Conservation (phyloP, 2,113 vertebrate genomes). For the Larimichthys polyactis region DNA sequence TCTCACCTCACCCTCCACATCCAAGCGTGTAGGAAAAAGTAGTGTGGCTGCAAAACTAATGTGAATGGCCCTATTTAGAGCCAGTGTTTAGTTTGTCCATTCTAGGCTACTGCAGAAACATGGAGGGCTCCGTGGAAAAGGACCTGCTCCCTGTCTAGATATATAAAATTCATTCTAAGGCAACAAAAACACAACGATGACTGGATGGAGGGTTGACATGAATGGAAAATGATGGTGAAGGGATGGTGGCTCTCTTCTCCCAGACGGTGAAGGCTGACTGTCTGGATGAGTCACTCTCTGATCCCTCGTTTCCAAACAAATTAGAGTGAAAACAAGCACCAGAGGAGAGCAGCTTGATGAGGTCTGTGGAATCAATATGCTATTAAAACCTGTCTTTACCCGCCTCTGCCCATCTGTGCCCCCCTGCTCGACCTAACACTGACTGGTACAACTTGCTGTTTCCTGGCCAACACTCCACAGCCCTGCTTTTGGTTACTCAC, state of each 20-base stretch:
- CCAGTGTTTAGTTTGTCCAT: no score
- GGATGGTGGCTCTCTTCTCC: constrained; percentile 10
- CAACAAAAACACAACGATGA: background rate
- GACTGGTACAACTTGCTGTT: constrained; percentile 11
- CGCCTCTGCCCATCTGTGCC: constrained; percentile 34
- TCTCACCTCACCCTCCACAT: no score
- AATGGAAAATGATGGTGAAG: constrained; percentile 29
- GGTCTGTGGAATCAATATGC: constrained; percentile 68
- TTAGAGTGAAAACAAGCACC: constrained; percentile 53
- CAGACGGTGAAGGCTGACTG: constrained; percentile 33
- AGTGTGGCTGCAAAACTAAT: no score
- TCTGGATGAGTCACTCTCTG: constrained; percentile 57
- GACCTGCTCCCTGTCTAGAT: no score
- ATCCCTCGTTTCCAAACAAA: constrained; percentile 59
- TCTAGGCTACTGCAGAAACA: no score
- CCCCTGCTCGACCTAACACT: constrained; percentile 11
- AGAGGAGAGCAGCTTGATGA: constrained; percentile 60
- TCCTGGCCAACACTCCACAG: background rate
- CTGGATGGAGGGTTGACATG: constrained; percentile 7
- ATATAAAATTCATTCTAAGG: no score
- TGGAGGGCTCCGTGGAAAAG: no score
- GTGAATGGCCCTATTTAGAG: no score
- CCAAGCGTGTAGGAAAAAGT: no score
- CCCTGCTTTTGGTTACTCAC: constrained; percentile 14
- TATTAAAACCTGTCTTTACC: constrained; percentile 59